These are phyloP conservation scores for Semicossyphus pulcher DNA, from an alignment of 2,113 vertebrate genomes.

Conservation along the genomic window DNA sequence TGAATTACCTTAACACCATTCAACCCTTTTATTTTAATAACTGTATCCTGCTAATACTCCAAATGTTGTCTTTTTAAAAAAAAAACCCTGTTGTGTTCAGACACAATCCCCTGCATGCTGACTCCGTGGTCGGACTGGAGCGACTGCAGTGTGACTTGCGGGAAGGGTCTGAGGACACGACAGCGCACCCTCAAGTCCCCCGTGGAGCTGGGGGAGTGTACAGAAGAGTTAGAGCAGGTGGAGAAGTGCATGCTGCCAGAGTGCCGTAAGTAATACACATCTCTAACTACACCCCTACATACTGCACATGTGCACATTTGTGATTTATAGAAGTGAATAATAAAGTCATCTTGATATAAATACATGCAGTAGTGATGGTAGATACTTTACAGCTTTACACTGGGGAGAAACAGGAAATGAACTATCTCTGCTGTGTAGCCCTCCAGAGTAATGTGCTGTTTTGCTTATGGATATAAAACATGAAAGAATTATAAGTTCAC, in stretches of 20 bases:
- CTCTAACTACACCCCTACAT: background rate
- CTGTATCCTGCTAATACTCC: too few relatives aligned
- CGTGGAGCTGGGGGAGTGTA: constrained; percentile 96
- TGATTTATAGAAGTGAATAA: constrained; percentile 17
- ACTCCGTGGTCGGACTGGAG: constrained; percentile 98
- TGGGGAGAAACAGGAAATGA: too few relatives aligned
- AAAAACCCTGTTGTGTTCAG: constrained; percentile 71
- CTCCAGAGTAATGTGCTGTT: too few relatives aligned
- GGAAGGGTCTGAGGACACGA: constrained; percentile 91
- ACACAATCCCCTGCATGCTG: constrained; percentile 96
- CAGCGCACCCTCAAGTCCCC: constrained; percentile 95
- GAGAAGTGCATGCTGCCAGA: constrained; percentile 99
- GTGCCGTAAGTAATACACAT: constrained; percentile 89
- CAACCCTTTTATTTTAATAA: too few relatives aligned
- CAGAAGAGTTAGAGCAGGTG: constrained; percentile 94
- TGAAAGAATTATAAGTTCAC: too few relatives aligned
- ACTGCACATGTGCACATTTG: background rate
- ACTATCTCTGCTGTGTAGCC: too few relatives aligned
- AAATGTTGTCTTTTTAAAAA: background rate
- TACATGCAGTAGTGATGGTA: background rate
- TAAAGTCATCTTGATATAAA: constrained; percentile 2
- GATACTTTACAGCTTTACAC: background rate
- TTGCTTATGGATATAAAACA: too few relatives aligned
- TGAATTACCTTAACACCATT: too few relatives aligned
- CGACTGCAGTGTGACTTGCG: constrained; percentile 97